Evolutionary conservation across 2,888 invertebrate species (phyloP).

Genomic region (Nezara viridula): DNA sequence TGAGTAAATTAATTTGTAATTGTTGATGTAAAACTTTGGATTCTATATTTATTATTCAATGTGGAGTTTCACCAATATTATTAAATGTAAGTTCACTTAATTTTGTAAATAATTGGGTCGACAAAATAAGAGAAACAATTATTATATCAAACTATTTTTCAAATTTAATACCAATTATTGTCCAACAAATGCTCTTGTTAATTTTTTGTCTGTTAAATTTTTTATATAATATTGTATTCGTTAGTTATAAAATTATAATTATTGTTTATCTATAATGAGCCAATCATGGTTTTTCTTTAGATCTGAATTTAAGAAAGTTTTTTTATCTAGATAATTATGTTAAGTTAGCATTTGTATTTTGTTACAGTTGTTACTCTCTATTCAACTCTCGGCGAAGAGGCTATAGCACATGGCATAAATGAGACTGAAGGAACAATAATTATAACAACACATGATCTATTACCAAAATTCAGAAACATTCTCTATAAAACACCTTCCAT

Average conservation of each 20-base stretch:
- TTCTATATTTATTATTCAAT: neutral
- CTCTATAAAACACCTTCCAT: constrained; percentile 81
- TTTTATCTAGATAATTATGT: neutral
- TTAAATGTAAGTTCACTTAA: neutral
- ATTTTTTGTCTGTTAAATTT: too few species aligned
- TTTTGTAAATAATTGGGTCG: neutral
- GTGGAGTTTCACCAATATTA: neutral
- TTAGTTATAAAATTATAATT: neutral
- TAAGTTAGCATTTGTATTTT: neutral
- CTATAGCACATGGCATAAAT: constrained; percentile 95
- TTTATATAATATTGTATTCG: too few species aligned
- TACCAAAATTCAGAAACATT: constrained; percentile 90
- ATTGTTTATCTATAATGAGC: neutral
- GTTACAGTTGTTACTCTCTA: constrained; percentile 92
- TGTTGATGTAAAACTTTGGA: neutral
- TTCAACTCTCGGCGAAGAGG: constrained; percentile 96
- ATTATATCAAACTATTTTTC: too few species aligned
- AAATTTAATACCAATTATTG: too few species aligned
- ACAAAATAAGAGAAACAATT: too few species aligned
- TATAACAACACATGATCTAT: constrained; percentile 91
- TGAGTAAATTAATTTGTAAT: neutral
- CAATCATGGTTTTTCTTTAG: neutral
- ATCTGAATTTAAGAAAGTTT: neutral
- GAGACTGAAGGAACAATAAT: constrained; percentile 96
- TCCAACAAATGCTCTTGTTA: too few species aligned